Evolutionary conservation across 2,888 invertebrate genomes (phyloP).

Genomic region (Rhingia rostrata): DNA sequence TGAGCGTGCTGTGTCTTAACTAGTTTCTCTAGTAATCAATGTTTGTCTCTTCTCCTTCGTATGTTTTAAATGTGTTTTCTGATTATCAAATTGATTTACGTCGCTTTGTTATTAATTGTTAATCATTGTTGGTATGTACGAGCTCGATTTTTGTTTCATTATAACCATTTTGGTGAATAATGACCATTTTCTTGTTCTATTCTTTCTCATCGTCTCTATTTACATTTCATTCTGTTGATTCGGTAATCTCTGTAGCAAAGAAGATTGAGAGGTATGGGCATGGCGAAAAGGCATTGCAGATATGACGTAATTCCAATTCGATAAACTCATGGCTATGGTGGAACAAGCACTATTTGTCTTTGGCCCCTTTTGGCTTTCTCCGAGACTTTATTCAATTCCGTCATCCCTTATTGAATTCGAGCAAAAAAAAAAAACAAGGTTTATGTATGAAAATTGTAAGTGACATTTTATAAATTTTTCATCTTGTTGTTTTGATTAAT

Average conservation of each 20-base stretch:
- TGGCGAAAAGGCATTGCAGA: constrained; percentile 48
- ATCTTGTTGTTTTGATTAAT: constrained; percentile 60
- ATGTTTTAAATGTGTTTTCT: background rate
- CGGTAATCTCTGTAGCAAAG: background rate
- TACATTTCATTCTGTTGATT: constrained; percentile 26
- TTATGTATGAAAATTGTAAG: constrained; percentile 51
- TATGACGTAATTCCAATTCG: constrained; percentile 63
- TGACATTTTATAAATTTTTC: constrained; percentile 54
- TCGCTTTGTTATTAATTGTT: constrained; percentile 40
- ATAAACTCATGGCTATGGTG: constrained; percentile 8
- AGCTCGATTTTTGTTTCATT: constrained; percentile 18
- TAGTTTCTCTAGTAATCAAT: constrained; percentile 38
- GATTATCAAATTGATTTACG: constrained; percentile 39
- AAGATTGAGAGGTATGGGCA: background rate
- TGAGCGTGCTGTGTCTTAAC: constrained; percentile 9
- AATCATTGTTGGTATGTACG: constrained; percentile 56
- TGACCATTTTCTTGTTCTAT: constrained; percentile 6
- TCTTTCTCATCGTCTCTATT: constrained; percentile 40
- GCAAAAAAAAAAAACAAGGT: constrained; percentile 19
- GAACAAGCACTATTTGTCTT: constrained; percentile 23
- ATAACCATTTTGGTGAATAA: constrained; percentile 21
- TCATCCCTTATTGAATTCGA: constrained; percentile 14
- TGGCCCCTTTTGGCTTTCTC: background rate
- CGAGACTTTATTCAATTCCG: constrained; percentile 9
- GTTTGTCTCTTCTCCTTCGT: constrained; percentile 15